Evolutionary conservation across 2,113 vertebrate species (phyloP).

Genomic region (Strix aluco): DNA sequence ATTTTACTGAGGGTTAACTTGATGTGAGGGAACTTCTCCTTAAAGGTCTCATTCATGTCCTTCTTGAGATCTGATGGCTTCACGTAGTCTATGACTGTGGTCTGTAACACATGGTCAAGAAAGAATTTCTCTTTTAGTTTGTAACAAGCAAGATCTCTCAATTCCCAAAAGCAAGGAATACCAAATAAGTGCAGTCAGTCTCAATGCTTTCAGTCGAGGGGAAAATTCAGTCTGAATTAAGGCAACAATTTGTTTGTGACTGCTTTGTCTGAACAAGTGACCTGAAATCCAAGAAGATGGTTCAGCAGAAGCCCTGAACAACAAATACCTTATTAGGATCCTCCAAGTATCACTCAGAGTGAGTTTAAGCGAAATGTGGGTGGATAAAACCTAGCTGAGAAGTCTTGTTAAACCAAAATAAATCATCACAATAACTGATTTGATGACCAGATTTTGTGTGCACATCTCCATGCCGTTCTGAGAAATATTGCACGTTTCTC

Average conservation of each 20-base stretch:
- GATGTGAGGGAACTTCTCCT: constrained; percentile 98
- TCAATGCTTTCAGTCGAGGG: not conserved
- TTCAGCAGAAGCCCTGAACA: not conserved
- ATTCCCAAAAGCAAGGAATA: not conserved
- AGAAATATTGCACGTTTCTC: not conserved
- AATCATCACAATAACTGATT: not conserved
- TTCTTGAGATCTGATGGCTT: constrained; percentile 99
- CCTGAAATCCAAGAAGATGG: not conserved
- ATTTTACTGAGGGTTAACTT: constrained; percentile 97
- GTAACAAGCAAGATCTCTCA: not conserved
- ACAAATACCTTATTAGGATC: not conserved
- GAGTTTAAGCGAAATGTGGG: not conserved
- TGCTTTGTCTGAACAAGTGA: not conserved
- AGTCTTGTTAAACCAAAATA: not conserved
- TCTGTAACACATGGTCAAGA: constrained; percentile 78
- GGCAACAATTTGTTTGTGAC: not conserved
- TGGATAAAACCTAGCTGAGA: not conserved
- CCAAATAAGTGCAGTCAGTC: not conserved
- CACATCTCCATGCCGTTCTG: not conserved
- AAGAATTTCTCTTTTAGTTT: not conserved
- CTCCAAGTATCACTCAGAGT: not conserved
- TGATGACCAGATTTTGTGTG: not conserved
- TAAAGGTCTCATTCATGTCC: constrained; percentile 99
- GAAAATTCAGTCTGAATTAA: not conserved
- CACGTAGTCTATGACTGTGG: constrained; percentile 96